Evolutionary conservation across 2,797 vertebrate species (phyloP), one percentile per base, ranked within the genome.

Genomic region (Enteromius trimaculatus): DNA sequence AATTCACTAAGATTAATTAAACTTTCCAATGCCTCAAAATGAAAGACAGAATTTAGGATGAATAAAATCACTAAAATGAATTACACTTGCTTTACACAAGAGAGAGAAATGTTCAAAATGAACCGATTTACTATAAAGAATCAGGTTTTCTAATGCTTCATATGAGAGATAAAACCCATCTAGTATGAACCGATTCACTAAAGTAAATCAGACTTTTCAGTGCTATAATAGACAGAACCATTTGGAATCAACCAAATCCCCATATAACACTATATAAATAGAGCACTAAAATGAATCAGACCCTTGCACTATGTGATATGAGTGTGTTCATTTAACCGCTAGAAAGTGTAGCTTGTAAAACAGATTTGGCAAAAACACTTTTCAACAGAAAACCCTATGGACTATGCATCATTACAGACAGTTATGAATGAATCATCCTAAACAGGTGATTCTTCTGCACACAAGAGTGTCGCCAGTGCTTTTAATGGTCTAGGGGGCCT

Each of bases 391-490:
- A 39, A 76, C 72, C 51, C 21, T 26, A 37, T 39, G 13, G 72
- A 75, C 21, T 58, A 58, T 3, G 21, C 13, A 10, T 76, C 34
- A 58, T 34, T n/a, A 60, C 34, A 39, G 34, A 34, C 23, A 60
- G 53, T 9, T 39, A 5, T 58, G 72, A 76, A 76, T 58, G 72
- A 76, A 16, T 58, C 51, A 58, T 51, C 51, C 31, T 17, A 16
- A 58, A 58, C 14, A 58, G 74, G 21, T 76, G 53, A 76, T 60
- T 74, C 29, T 26, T 53, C 58, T 64, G 55, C 26, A 74, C 29
- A 77, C 62, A 68, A 76, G 37, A 80, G 51, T 60, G 66, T 76
- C 60, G 75, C 49, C 69, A 44, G 53, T 23, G 68, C 65, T 44
- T 55, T 26, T 58, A 74, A 79, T 60, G 26, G 37, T 80, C 65